Evolutionary conservation across 2,888 invertebrate genomes (phyloP), one percentile per base, ranked within the genome.

Genomic region (Folsomia candida): DNA sequence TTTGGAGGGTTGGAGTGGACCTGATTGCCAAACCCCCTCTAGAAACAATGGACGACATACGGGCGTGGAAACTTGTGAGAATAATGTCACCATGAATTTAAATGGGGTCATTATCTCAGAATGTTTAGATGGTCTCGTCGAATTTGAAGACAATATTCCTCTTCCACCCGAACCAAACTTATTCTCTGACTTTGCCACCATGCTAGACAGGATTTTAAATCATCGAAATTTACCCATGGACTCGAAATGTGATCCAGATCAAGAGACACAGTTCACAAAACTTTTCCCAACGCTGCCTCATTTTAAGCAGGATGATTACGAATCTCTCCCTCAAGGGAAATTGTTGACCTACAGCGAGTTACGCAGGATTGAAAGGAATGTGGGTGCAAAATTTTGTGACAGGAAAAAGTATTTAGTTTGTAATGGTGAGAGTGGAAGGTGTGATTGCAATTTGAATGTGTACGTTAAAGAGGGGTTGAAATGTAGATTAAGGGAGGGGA

Each of bases 401-500:
- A 68, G 71, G 0, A 68, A 62, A 3, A 6, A 54, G 4, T 65
- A 47, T 24, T 37, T 72, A 37, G 54, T 18, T 9, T 72, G 71
- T 29, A 18, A 64, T 51, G 57, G 29, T 11, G 6, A 3, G 1
- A 29, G 57, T 1, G 61, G 27, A 14, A 47, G 37, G 20, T 72
- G 71, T 24, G 54, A 67, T 6, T 72, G 71, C 26, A 58, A 63
- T 6, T 24, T 20, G 14, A 37, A 25, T 18, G 51, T 64, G 20
- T 67, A 66, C 3, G 28, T 72, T 37, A 51, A 61, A 37, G 71
- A 72, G 18, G 65, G 61, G 20, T 60, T 51, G 1, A 61, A 69
- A 22, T 72, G 71, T 22, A 25, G 61, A 26, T 51, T 72, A 22
- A 65, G 51, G 27, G 71, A 72, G 29, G 25, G 29, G 14, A 29